Evolutionary conservation across 2,888 invertebrate genomes (phyloP), one percentile per base, ranked within the genome.

Genomic region (Drosophila hamatofila): DNA sequence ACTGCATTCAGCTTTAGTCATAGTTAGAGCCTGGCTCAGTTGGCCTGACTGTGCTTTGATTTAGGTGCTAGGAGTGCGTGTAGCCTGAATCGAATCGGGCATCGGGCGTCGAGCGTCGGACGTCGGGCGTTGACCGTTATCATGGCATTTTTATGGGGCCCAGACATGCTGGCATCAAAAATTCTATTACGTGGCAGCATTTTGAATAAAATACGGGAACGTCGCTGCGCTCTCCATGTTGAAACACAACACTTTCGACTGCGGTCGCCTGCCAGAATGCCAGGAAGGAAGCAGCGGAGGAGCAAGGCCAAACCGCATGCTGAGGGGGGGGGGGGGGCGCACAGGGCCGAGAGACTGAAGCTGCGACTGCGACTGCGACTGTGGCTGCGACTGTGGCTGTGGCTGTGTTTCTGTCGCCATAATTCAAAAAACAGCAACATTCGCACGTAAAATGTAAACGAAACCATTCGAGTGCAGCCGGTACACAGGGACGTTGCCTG

Each of bases 371-470:
- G 41, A 14, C 30, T 41, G 18, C 14, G 42, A 8, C 30, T 56
- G 21, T 6, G 54, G 7, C 54, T 37, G 2, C n/a, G 55, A 8
- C 55, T 48, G 46, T 18, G 54, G 27, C 55, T 59, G 75, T 69
- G 80, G 61, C 73, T 80, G 72, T 75, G 88, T 88, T 90, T 81
- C 86, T 87, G 86, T 87, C 86, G 89, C 87, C 90, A 87, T 87
- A 87, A 87, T 88, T 87, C 86, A 87, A 87, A 87, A 86, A 86
- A 89, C 86, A 87, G 90, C 87, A 86, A 87, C 90, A 87, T 90
- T 87, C 89, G 90, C 86, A 87, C 86, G 86, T 87, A 75, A 87
- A 87, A 87, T 90, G 86, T 87, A 90, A 87, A 83, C 86, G 89
- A 87, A 87, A 87, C 86, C 86, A 90, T 87, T 90, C 78, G 85